Evolutionary conservation across 2,797 vertebrate species (phyloP).

Genomic region (Ammospiza maritima): DNA sequence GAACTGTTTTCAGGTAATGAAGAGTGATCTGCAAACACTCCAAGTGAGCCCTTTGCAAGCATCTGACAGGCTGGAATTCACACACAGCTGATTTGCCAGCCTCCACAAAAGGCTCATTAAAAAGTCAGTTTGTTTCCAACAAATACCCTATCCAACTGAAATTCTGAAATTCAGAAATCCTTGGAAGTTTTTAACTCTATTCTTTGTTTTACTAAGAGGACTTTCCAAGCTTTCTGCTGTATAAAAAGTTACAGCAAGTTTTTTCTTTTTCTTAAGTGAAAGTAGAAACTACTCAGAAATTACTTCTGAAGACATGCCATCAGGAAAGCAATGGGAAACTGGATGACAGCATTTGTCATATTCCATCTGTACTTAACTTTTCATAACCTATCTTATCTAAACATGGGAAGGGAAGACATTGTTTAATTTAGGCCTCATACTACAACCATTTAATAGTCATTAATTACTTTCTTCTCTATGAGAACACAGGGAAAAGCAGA

Average conservation of each 20-base stretch:
- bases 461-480: constrained; percentile 40
- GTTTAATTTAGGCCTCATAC: constrained; percentile 40
- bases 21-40: constrained; percentile 39
- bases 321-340: constrained; percentile 18
- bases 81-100: constrained; percentile 19
- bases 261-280: neutral
- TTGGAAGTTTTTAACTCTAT: neutral
- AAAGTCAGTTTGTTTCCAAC: neutral
- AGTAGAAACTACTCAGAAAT: neutral
- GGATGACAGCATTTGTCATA: constrained; percentile 26
- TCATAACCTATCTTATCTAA: constrained; percentile 56
- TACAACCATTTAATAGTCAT: constrained; percentile 29
- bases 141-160: neutral
- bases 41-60: neutral
- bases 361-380: constrained; percentile 44
- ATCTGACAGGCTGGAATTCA: constrained; percentile 46
- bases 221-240: neutral
- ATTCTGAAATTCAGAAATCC: constrained; percentile 4
- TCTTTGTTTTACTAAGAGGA: neutral
- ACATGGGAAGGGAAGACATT: constrained; percentile 18
- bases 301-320: neutral
- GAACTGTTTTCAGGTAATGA: constrained; percentile 28
- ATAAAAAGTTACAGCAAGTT: neutral
- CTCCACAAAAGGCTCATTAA: constrained; percentile 10
- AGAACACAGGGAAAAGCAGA: constrained; percentile 2